Evolutionary conservation across 2,797 vertebrate species (phyloP).

Genomic region (Myotis planiceps): DNA sequence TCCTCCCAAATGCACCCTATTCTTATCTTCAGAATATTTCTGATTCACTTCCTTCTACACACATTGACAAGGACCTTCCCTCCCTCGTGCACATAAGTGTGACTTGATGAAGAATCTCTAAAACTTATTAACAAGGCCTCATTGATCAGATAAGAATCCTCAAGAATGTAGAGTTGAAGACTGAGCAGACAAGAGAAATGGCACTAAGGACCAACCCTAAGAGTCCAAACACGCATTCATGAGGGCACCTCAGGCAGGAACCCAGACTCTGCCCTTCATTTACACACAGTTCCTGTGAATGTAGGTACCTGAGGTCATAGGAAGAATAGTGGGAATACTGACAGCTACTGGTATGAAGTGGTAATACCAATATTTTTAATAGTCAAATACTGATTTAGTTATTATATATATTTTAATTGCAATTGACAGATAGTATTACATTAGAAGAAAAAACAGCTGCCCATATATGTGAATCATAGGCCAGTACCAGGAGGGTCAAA

Average conservation of each 20-base stretch:
- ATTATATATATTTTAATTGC: not conserved
- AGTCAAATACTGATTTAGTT: not conserved
- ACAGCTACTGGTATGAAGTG: not conserved
- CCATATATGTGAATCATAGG: not conserved
- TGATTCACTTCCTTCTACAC: not conserved
- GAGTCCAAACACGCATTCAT: not conserved
- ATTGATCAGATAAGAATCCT: not conserved
- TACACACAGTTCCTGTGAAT: not conserved
- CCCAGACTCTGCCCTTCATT: not conserved
- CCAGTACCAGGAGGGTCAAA: not conserved
- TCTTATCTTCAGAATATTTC: not conserved
- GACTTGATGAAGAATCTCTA: not conserved
- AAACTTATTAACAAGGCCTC: not conserved
- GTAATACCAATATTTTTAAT: not conserved
- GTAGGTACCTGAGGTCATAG: not conserved
- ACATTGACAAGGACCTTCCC: not conserved
- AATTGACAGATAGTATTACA: not conserved
- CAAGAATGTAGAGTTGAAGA: not conserved
- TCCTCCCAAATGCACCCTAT: not conserved
- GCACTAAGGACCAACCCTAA: not conserved
- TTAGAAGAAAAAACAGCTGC: not conserved
- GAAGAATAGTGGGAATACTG: not conserved
- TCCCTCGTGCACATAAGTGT: not conserved
- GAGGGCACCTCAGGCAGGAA: rapidly evolving
- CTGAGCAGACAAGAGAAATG: not conserved